Base-by-base conservation (phyloP, 2,888 invertebrate species). In the Rhodophaea formosa region DNA sequence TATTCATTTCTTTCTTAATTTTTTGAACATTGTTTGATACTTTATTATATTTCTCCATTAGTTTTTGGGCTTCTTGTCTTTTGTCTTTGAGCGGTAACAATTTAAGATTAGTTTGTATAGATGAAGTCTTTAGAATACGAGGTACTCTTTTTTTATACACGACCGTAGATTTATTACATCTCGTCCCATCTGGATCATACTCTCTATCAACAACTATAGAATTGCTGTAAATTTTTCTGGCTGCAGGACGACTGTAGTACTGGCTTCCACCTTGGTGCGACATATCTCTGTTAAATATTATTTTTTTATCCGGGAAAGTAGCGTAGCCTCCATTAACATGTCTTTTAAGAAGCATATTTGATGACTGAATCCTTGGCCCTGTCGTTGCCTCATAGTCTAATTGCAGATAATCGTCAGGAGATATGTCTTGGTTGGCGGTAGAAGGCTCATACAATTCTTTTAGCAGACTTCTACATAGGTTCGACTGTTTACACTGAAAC, bases 401-500 rank as follows among this genome's bases (percentile, higher is more conserved):
- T 39, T 51, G 35, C 1, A 16, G 1, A 39, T 51, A 10, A 35
- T 35, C 35, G 30, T 51, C 35, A 17, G n/a, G 35, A 51, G 35
- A 17, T 3, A 5, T 16, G 35, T 12, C 5, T 23, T 5, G 17
- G 7, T 15, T 51, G 1, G 51, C 16, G 0, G 35, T 51, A n/a
- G 16, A 58, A 59, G 15, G 55, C 39, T 58, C 63, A 59, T 79
- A 74, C 39, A 75, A 63, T 45, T 80, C 74, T 52, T 75, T 62
- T 7, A 78, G 61, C n/a, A 81, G 65, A 54, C 73, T 65, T 35
- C 69, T 66, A 62, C 70, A 71, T 0, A 60, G 65, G 46, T 65
- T 62, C 6, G 73, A 71, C 17, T 71, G 69, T 17, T 67, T 64
- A 35, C 66, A 67, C 10, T 59, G 47, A 59, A 62, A 67, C 53